phyloP scores from a whole-genome alignment of 2,888 invertebrate species.

The Plemyria rubiginata region DNA sequence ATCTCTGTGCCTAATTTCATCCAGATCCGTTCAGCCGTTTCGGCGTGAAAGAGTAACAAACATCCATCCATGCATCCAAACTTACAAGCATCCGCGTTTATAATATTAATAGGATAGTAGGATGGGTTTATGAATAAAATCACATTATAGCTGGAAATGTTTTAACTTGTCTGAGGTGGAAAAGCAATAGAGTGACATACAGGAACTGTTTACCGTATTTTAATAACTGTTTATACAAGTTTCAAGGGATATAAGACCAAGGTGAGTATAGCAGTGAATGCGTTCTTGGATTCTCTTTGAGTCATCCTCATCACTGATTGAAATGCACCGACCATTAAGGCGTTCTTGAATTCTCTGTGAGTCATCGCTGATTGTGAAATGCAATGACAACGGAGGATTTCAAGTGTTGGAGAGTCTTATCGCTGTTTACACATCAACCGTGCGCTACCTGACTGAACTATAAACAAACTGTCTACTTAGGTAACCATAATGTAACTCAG shows the following conservation, averaged over 20 bases:
- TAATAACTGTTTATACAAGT: conserved; percentile 12
- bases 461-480: background rate
- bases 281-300: conserved; percentile 12
- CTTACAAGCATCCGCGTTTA: too few species aligned
- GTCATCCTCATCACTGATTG: too few species aligned
- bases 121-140: too few species aligned
- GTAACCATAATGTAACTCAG: background rate
- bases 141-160: too few species aligned
- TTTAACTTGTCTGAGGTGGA: background rate
- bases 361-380: conserved; percentile 21
- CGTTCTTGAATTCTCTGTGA: conserved; percentile 12
- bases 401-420: conserved; percentile 17
- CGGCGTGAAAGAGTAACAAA: too few species aligned
- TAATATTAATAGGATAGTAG: too few species aligned
- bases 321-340: too few species aligned
- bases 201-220: background rate
- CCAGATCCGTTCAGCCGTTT: too few species aligned
- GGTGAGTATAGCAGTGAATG: conserved; percentile 17
- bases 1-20: too few species aligned
- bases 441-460: background rate
- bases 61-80: too few species aligned
- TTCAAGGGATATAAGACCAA: conserved; percentile 15
- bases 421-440: conserved; percentile 6
- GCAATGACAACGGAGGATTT: conserved; percentile 20
- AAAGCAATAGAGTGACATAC: background rate